Evolutionary conservation across 2,888 invertebrate species (phyloP), one percentile per base, ranked within the genome.

Genomic region (Rugalucina vietnamica): DNA sequence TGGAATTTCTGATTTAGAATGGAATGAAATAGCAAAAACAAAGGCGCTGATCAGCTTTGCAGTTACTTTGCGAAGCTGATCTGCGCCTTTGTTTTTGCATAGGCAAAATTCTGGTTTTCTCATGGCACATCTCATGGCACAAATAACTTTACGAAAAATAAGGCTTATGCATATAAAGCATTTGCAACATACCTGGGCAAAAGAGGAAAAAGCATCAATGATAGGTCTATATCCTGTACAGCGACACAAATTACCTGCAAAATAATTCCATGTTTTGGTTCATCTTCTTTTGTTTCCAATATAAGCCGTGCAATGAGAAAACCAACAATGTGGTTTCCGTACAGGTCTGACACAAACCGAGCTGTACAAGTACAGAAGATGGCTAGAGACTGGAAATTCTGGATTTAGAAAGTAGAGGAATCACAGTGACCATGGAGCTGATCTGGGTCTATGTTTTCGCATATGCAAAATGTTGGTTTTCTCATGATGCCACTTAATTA

Each of bases 141-240:
- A 12, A 8, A 43, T 18, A 12, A 8, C 43, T 43, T 8, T 43
- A 18, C 8, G 18, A 18, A 12, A 12, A 12, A 43, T 12, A 12
- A 43, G 8, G 18, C 8, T 43, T 43, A 43, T 8, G 10, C 43
- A 43, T 43, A 8, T 12, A 43, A 8, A 8, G 18, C 10, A 12
- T 43, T 43, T 43, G 8, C 8, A 12, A 43, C 10, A 10, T 87
- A 91, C 92, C 90, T 90, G 83, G 10, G 91, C 90, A 43, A 92
- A 90, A 49, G 97, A 97, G 95, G 97, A 97, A 91, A 97, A 98
- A 0, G 98, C 98, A 95, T 98, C 98, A 73, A 98, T 96, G 84
- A 99, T 99, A 0, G 99, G 98, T 90, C 99, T 96, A 92, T 99
- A 99, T 0, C 99, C 99, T 0, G 99, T 99, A 94, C 99, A 99